Conservation (phyloP, 2,888 invertebrate species). For the Xanthorhoe designata region DNA sequence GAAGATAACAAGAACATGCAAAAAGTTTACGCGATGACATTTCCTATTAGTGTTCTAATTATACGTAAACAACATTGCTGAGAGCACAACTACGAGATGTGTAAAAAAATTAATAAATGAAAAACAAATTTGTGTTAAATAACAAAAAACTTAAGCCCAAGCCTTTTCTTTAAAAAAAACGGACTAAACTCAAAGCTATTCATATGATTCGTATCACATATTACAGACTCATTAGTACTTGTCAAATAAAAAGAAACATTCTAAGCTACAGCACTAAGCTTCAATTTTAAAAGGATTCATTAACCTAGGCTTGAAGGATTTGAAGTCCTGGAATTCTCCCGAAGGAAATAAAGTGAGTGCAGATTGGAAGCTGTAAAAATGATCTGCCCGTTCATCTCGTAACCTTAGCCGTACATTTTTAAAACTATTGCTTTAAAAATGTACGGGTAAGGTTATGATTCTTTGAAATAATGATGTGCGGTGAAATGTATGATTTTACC, state of each 20-base stretch:
- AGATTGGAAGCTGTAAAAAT: constrained; percentile 48
- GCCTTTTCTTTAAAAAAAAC: too few relatives aligned
- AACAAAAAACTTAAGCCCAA: too few relatives aligned
- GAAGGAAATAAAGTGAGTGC: constrained; percentile 54
- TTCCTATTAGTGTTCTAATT: neutral
- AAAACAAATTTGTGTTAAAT: too few relatives aligned
- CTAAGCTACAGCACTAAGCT: neutral
- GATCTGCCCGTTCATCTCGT: constrained; percentile 28
- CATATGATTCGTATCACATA: too few relatives aligned
- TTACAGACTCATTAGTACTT: too few relatives aligned
- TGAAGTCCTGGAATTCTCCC: constrained; percentile 48
- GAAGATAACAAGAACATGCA: neutral
- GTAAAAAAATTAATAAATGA: too few relatives aligned
- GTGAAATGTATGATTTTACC: neutral
- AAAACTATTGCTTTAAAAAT: constrained; percentile 18
- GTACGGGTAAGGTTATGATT: neutral
- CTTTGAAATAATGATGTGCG: neutral
- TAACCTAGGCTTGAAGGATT: constrained; percentile 12
- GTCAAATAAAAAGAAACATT: neutral
- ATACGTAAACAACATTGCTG: neutral
- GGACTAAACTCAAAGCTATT: too few relatives aligned
- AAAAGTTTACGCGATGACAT: neutral
- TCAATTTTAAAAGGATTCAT: constrained; percentile 9
- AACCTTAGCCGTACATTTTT: constrained; percentile 33
- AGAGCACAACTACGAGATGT: neutral